Percentiles rank a stretch among this genome's conserved stretches.
These are phyloP conservation scores for Colaptes auratus DNA, from an alignment of 2,113 vertebrate genomes.

Conservation along the genomic window DNA sequence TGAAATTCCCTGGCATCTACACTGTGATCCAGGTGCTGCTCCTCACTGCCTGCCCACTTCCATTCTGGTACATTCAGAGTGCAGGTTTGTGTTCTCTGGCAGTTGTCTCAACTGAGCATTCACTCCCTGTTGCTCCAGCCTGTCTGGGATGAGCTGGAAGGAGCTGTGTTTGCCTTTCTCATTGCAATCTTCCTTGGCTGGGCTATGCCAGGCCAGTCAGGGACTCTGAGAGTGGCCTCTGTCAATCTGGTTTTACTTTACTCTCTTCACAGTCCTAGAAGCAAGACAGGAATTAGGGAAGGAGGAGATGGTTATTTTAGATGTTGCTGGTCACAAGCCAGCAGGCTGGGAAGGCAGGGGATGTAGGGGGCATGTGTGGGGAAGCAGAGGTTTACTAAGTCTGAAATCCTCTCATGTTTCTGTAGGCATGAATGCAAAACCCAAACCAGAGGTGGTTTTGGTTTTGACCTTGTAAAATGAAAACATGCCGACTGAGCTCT, in stretches of 20 bases:
- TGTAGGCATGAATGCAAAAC: conserved; percentile 3
- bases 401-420: conserved; percentile 12
- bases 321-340: conserved; percentile 17
- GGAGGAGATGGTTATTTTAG: background rate
- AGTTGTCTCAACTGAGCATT: background rate
- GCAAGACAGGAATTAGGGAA: background rate
- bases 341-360: background rate
- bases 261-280: background rate
- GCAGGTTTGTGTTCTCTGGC: background rate
- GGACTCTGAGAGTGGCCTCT: background rate
- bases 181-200: background rate
- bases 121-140: background rate
- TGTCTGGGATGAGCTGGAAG: background rate
- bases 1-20: background rate
- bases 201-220: background rate
- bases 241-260: background rate
- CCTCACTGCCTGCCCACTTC: background rate
- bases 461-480: conserved; percentile 36
- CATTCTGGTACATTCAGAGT: background rate
- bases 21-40: background rate
- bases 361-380: background rate
- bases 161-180: background rate
- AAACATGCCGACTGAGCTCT: background rate
- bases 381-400: background rate
- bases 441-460: conserved; percentile 44